These are phyloP conservation scores for Rhinolophus sinicus DNA, from an alignment of 2,113 vertebrate species.

Conservation along the genomic window DNA sequence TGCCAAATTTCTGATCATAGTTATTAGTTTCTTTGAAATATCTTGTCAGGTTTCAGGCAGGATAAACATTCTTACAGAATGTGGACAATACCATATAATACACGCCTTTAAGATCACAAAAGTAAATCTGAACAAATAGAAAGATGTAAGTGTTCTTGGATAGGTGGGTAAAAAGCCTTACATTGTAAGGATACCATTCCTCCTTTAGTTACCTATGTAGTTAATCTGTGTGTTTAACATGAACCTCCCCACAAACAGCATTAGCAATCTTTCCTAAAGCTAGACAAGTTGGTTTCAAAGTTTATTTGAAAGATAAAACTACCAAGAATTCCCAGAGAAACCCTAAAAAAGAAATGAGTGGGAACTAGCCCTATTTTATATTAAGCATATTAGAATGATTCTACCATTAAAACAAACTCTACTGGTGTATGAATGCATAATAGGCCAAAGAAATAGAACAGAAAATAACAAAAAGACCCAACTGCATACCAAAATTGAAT, in stretches of 20 bases:
- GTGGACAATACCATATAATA: background rate
- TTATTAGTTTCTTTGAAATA: background rate
- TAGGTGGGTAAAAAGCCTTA: background rate
- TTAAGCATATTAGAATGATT: background rate
- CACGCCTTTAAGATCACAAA: background rate
- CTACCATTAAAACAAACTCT: background rate
- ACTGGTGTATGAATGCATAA: too few relatives aligned
- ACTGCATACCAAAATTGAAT: background rate
- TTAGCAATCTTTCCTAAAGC: background rate
- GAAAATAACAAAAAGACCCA: background rate
- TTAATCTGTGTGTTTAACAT: background rate
- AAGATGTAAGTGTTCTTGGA: background rate
- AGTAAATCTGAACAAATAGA: background rate
- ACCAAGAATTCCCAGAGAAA: background rate
- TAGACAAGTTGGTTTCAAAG: background rate
- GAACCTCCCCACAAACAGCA: background rate
- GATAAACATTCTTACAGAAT: background rate
- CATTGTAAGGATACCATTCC: background rate
- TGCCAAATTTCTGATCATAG: background rate
- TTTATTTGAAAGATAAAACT: slow-evolving; percentile 33
- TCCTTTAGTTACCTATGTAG: background rate
- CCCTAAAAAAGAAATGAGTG: background rate
- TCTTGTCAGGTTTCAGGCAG: background rate
- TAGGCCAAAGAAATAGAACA: background rate
- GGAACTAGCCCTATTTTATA: background rate